Conservation (phyloP, 2,113 vertebrate species). For the Colinus virginianus region DNA sequence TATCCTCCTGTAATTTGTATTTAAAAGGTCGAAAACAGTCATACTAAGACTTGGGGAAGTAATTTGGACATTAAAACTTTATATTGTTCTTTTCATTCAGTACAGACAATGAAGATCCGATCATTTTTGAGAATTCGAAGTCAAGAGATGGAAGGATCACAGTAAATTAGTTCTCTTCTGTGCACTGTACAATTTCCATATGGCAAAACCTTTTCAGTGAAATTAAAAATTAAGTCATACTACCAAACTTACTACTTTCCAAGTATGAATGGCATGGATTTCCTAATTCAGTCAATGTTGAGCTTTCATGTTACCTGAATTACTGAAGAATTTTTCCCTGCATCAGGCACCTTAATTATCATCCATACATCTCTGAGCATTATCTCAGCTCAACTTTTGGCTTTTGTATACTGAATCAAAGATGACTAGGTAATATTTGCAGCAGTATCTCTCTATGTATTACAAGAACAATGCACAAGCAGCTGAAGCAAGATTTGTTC, state of each 20-base stretch:
- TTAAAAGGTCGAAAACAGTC: neutral
- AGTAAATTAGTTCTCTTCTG: neutral
- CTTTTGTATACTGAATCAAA: neutral
- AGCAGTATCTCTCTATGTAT: neutral
- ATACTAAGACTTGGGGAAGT: neutral
- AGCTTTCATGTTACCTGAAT: neutral
- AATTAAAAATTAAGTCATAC: neutral
- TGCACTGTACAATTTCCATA: rapidly evolving
- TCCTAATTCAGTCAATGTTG: neutral
- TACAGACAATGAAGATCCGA: neutral
- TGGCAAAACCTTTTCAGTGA: rapidly evolving
- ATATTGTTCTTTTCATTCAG: neutral
- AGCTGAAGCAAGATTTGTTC: neutral
- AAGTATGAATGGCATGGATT: neutral
- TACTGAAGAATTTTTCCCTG: neutral
- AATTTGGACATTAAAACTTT: neutral
- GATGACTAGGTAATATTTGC: neutral
- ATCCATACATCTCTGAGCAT: neutral
- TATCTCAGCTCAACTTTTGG: neutral
- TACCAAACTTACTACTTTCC: neutral
- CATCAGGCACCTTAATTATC: neutral
- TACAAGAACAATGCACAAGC: neutral
- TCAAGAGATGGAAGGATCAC: neutral
- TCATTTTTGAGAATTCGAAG: neutral
- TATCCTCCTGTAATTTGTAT: neutral